Evolutionary conservation across 2,888 invertebrate genomes (phyloP).

Genomic region (Siphonodentalium dalli): DNA sequence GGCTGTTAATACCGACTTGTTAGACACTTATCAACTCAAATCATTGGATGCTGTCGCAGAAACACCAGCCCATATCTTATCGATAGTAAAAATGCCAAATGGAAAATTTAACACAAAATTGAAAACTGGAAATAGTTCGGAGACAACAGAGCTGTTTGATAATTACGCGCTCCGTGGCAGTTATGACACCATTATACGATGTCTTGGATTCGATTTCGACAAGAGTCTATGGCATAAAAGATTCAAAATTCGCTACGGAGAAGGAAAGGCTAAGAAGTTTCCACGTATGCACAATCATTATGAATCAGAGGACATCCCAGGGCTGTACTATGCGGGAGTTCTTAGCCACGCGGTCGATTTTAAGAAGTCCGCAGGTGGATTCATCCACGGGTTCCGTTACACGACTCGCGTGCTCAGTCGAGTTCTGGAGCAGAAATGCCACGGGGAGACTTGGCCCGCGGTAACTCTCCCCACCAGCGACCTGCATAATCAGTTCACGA

Average conservation of each 20-base stretch:
- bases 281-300: slow-evolving; percentile 62
- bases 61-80: slow-evolving; percentile 51
- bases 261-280: slow-evolving; percentile 57
- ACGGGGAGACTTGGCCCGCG: slow-evolving; percentile 64
- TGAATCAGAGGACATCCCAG: slow-evolving; percentile 58
- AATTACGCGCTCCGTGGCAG: slow-evolving; percentile 64
- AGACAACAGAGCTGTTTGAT: slow-evolving; percentile 40
- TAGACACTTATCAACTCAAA: slow-evolving; percentile 67
- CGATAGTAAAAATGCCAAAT: slow-evolving; percentile 36
- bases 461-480: slow-evolving; percentile 40
- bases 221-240: slow-evolving; percentile 55
- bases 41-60: slow-evolving; percentile 66
- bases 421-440: slow-evolving; percentile 63
- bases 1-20: slow-evolving; percentile 65
- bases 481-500: slow-evolving; percentile 59
- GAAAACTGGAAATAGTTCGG: slow-evolving; percentile 6
- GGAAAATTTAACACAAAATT: too few relatives aligned
- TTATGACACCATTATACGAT: slow-evolving; percentile 65
- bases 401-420: slow-evolving; percentile 64
- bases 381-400: slow-evolving; percentile 68
- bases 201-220: slow-evolving; percentile 66
- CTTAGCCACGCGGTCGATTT: slow-evolving; percentile 66
- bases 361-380: slow-evolving; percentile 67
- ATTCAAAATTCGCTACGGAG: slow-evolving; percentile 44
- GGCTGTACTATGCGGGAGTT: slow-evolving; percentile 65